Percentiles rank a stretch among this genome's conserved stretches.
phyloP scores from a whole-genome alignment of 2,888 invertebrate genomes.

The Melieria crassipennis region DNA sequence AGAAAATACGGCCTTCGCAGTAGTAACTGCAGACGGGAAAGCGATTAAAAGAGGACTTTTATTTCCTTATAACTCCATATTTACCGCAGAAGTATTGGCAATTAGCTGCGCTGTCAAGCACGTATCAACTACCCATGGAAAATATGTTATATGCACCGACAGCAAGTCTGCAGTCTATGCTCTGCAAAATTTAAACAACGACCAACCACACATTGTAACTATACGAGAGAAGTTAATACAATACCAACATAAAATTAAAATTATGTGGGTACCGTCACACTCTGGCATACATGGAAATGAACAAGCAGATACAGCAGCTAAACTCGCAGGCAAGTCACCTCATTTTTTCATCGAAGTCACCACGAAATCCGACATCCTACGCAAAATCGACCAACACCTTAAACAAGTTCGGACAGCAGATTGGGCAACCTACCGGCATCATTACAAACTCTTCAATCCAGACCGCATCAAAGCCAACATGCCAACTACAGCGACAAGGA shows the following conservation, averaged over 20 bases:
- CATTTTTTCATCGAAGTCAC: neutral
- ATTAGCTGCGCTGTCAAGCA: neutral
- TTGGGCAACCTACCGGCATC: neutral
- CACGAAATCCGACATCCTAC: neutral
- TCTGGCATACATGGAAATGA: neutral
- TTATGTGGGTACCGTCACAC: neutral
- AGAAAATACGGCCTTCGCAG: neutral
- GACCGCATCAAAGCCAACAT: neutral
- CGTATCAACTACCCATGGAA: neutral
- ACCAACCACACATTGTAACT: neutral
- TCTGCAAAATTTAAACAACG: neutral
- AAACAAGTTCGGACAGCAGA: neutral
- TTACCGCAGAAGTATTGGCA: neutral
- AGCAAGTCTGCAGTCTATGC: neutral
- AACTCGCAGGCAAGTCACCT: neutral
- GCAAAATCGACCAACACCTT: neutral
- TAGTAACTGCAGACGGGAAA: neutral
- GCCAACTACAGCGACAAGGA: neutral
- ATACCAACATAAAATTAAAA: neutral
- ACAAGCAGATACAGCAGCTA: neutral
- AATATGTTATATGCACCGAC: constrained; percentile 11
- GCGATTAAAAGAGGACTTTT: neutral
- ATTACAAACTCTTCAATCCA: constrained; percentile 2
- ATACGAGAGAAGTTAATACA: neutral
- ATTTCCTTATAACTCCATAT: neutral